These are phyloP conservation scores for Andrena cerasifolii DNA, from an alignment of 1,140 invertebrate species.

Conservation along the genomic window DNA sequence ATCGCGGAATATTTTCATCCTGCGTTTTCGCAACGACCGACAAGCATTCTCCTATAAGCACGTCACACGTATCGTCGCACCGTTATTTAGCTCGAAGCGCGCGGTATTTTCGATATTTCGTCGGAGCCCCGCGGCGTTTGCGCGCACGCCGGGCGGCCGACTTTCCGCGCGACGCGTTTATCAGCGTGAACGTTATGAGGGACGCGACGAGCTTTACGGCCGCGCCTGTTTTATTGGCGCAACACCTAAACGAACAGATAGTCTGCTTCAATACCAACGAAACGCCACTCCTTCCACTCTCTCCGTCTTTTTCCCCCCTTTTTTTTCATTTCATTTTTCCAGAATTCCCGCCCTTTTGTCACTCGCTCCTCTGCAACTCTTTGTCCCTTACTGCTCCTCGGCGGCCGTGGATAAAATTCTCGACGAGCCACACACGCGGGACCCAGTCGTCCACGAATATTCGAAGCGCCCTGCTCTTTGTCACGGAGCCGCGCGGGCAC, in stretches of 20 bases:
- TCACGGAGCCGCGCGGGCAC: constrained; percentile 20
- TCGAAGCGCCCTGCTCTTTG: constrained; percentile 38
- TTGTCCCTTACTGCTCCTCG: background rate
- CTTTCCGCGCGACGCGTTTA: constrained; percentile 34
- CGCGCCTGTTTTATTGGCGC: constrained; percentile 46
- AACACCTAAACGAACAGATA: constrained; percentile 46
- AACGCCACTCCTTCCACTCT: background rate
- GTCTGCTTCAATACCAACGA: background rate
- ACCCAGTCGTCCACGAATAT: constrained; percentile 20
- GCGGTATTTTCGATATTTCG: constrained; percentile 37
- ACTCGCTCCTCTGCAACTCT: background rate
- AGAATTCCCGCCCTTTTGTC: background rate
- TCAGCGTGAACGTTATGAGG: constrained; percentile 25
- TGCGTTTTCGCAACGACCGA: background rate
- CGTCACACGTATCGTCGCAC: constrained; percentile 2
- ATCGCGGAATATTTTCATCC: constrained; percentile 19
- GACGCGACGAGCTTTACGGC: constrained; percentile 32
- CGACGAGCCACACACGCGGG: background rate
- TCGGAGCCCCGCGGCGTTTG: constrained; percentile 8
- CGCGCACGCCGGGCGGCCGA: background rate
- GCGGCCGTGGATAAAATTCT: constrained; percentile 37
- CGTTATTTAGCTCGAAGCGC: background rate
- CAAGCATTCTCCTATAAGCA: background rate
- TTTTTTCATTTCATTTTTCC: background rate
- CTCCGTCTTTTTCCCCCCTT: background rate